These are phyloP conservation scores for Ochotona curzoniae DNA, from an alignment of 2,113 vertebrate genomes.

Conservation along the genomic window DNA sequence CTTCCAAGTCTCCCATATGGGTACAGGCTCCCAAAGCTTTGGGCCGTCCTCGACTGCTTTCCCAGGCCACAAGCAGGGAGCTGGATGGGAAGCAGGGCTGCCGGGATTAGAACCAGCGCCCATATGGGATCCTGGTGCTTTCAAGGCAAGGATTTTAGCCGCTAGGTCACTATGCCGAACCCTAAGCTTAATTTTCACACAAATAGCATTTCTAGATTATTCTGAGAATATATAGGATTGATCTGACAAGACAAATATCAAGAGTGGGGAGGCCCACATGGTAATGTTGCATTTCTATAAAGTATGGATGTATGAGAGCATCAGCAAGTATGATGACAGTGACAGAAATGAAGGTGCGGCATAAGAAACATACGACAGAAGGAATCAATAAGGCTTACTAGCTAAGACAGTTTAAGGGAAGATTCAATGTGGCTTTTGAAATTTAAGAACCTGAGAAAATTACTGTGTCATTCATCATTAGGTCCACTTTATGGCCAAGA, in stretches of 20 bases:
- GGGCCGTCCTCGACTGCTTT: too few relatives aligned
- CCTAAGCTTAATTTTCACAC: neutral
- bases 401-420: neutral
- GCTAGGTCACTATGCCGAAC: too few relatives aligned
- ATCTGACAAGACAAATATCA: neutral
- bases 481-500: neutral
- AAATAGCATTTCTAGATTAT: neutral
- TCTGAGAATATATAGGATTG: neutral
- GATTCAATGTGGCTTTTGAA: conserved; percentile 11
- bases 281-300: neutral
- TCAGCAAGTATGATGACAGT: neutral
- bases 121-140: too few relatives aligned
- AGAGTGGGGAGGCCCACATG: neutral
- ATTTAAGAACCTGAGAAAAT: neutral
- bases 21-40: too few relatives aligned
- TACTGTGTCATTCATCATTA: neutral
- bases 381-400: neutral
- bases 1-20: too few relatives aligned
- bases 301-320: neutral
- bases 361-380: neutral
- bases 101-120: too few relatives aligned
- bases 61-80: too few relatives aligned
- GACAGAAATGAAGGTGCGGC: neutral
- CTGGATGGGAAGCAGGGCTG: too few relatives aligned
- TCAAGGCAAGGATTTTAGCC: too few relatives aligned